A percentile compares a stretch with the other conserved stretches of the same genome.
Conservation (phyloP, 2,888 invertebrate species). For the Rotaria socialis region DNA sequence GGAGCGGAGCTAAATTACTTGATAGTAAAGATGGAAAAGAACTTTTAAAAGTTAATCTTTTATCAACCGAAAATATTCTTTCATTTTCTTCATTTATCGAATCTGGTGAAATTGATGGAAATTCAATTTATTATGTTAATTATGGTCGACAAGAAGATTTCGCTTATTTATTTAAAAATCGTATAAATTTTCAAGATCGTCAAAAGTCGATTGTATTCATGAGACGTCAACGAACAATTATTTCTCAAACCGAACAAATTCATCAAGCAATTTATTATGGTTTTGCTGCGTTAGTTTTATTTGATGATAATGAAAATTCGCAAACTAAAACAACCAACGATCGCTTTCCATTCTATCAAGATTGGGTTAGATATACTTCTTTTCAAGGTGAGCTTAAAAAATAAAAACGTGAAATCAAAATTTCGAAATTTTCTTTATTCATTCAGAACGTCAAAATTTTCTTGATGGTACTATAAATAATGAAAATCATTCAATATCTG, state of each 20-base stretch:
- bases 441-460: neutral
- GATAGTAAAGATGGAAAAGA: neutral
- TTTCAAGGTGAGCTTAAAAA: neutral
- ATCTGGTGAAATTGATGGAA: neutral
- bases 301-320: neutral
- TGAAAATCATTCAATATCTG: neutral
- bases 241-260: neutral
- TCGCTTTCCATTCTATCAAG: neutral
- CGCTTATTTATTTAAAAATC: neutral
- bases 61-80: neutral
- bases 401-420: neutral
- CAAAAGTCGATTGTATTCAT: neutral
- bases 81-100: neutral
- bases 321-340: neutral
- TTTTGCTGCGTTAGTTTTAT: neutral
- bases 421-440: no score
- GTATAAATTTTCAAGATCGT: neutral
- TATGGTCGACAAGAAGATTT: slow-evolving; percentile 32
- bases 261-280: neutral
- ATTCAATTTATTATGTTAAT: slow-evolving; percentile 1
- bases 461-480: neutral
- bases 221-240: neutral
- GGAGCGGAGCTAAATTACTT: neutral
- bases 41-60: neutral
- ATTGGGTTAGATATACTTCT: neutral